Evolutionary conservation across 1,140 invertebrate species (phyloP).

Genomic region (Lordiphosa mommai): DNA sequence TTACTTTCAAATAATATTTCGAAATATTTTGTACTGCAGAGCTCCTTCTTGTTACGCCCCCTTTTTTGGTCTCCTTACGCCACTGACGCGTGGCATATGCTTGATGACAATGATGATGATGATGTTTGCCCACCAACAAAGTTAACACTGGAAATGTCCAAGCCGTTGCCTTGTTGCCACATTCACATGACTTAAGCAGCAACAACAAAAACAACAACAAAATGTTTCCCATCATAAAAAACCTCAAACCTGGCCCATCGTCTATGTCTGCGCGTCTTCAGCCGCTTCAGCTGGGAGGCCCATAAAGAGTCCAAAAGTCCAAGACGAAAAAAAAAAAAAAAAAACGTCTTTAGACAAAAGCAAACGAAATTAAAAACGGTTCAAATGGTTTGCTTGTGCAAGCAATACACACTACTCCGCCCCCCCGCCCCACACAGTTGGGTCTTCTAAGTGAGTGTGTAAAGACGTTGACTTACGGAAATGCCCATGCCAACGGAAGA

Average conservation of each 20-base stretch:
- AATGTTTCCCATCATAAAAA: conserved; percentile 76
- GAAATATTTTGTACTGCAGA: too few species aligned
- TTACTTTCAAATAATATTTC: too few species aligned
- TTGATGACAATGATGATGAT: conserved; percentile 13
- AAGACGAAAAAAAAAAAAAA: conserved; percentile 25
- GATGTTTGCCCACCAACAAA: conserved; percentile 74
- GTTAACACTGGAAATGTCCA: conserved; percentile 57
- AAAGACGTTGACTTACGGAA: conserved; percentile 12
- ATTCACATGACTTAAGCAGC: conserved; percentile 71
- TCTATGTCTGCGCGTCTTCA: conserved; percentile 6
- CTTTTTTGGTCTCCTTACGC: too few species aligned
- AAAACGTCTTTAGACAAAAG: conserved; percentile 48
- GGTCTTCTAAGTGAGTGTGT: background rate
- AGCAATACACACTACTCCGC: conserved; percentile 32
- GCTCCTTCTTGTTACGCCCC: too few species aligned
- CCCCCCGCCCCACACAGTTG: background rate
- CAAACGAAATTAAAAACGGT: conserved; percentile 74
- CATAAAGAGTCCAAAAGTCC: conserved; percentile 43
- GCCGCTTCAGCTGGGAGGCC: conserved; percentile 1
- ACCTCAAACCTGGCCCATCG: conserved; percentile 11
- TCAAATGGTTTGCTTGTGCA: conserved; percentile 63
- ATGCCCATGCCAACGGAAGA: conserved; percentile 7
- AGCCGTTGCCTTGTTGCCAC: conserved; percentile 62
- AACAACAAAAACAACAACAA: conserved; percentile 48
- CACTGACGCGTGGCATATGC: background rate